Percentiles rank a stretch among this genome's conserved stretches.
These are phyloP conservation scores for Cantharis rustica DNA, from an alignment of 2,888 invertebrate species.

Conservation along the genomic window DNA sequence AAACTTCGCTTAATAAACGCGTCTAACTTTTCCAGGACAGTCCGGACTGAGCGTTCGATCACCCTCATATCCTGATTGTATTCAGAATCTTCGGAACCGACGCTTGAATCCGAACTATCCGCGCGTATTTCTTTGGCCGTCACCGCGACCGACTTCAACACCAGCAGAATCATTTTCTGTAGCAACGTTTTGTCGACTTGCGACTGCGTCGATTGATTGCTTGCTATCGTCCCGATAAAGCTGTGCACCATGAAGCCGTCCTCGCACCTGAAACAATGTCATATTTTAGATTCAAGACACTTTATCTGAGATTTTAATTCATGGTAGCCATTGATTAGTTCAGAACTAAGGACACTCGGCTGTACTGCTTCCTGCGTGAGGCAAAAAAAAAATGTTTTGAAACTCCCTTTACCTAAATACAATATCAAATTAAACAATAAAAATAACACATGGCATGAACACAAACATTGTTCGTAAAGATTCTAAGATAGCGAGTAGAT, in stretches of 20 bases:
- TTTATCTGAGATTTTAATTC: too few species aligned
- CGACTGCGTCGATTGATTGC: slow-evolving; percentile 45
- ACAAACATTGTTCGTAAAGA: too few species aligned
- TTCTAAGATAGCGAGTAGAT: too few species aligned
- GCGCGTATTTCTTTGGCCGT: slow-evolving; percentile 89
- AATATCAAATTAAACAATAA: too few species aligned
- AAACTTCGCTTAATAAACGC: slow-evolving; percentile 78
- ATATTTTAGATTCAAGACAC: background rate
- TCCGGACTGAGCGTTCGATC: slow-evolving; percentile 83
- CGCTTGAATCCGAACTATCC: slow-evolving; percentile 80
- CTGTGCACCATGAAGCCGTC: slow-evolving; percentile 54
- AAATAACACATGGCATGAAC: too few species aligned
- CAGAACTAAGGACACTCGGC: too few species aligned
- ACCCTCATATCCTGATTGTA: slow-evolving; percentile 88
- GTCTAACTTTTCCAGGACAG: slow-evolving; percentile 81
- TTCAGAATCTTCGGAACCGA: slow-evolving; percentile 83
- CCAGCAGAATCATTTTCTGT: slow-evolving; percentile 84
- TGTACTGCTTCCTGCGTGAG: too few species aligned
- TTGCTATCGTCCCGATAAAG: slow-evolving; percentile 54
- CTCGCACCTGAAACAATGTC: slow-evolving; percentile 38
- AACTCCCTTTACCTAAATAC: too few species aligned
- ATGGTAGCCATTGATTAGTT: too few species aligned
- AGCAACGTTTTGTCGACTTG: slow-evolving; percentile 76
- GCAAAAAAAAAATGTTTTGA: too few species aligned
- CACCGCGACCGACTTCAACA: slow-evolving; percentile 86